Percentiles rank a stretch among this genome's conserved stretches.
Evolutionary conservation across 2,113 vertebrate species (phyloP).

Genomic region (Benitochromis conjunctus): DNA sequence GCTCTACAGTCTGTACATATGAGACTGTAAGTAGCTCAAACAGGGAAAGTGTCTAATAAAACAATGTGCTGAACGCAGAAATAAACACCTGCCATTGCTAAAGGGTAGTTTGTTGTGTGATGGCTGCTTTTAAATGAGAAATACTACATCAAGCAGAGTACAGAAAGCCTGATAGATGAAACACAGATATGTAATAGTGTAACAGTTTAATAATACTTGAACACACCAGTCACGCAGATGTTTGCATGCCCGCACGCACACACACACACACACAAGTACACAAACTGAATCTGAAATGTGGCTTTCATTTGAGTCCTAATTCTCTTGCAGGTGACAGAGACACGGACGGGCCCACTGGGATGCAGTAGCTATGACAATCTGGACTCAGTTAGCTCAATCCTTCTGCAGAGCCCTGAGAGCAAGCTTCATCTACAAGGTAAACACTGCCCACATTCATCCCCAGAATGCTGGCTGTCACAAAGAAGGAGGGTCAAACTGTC

Average conservation of each 20-base stretch:
- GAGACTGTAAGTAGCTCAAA: neutral
- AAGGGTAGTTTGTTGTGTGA: neutral
- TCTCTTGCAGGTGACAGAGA: conserved; percentile 90
- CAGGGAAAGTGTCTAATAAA: neutral
- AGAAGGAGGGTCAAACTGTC: neutral
- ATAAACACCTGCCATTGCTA: neutral
- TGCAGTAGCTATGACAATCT: conserved; percentile 99
- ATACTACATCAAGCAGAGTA: neutral
- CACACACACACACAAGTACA: neutral
- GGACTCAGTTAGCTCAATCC: conserved; percentile 98
- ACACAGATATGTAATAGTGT: neutral
- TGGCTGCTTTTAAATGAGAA: neutral
- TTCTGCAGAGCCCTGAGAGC: conserved; percentile 98
- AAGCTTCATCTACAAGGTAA: conserved; percentile 98
- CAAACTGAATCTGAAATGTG: neutral
- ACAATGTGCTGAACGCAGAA: neutral
- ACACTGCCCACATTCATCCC: conserved; percentile 10
- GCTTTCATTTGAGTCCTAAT: conserved; percentile 29
- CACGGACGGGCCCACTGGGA: conserved; percentile 93
- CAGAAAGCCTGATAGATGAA: neutral
- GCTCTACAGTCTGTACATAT: neutral
- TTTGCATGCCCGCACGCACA: neutral
- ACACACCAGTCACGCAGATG: neutral
- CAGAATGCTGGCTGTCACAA: neutral
- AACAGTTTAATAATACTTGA: neutral